Evolutionary conservation across 2,888 invertebrate genomes (phyloP).

Genomic region (Lumbricus terrestris): DNA sequence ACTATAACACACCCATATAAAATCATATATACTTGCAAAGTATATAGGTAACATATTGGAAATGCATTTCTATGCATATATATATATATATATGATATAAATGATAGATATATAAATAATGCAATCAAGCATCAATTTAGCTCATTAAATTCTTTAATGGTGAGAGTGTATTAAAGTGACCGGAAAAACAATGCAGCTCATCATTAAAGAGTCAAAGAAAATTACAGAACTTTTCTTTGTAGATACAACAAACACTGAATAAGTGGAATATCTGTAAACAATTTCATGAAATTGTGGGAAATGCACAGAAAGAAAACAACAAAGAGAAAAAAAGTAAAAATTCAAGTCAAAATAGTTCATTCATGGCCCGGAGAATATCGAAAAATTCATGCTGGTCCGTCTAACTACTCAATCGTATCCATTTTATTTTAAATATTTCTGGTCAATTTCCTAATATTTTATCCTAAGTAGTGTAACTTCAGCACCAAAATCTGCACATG

Average conservation of each 20-base stretch:
- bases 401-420: not conserved
- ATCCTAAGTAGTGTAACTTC: not conserved
- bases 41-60: not conserved
- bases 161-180: too few species aligned
- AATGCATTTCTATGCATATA: too few species aligned
- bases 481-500: not conserved
- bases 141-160: too few species aligned
- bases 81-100: too few species aligned
- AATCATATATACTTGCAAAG: not conserved
- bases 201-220: not conserved
- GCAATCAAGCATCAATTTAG: too few species aligned
- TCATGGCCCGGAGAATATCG: not conserved
- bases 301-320: not conserved
- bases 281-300: not conserved
- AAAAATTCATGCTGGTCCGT: not conserved
- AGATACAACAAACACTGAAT: not conserved
- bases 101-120: too few species aligned
- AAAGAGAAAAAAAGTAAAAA: not conserved
- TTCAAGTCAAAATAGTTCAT: not conserved
- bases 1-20: not conserved
- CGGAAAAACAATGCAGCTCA: too few species aligned
- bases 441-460: constrained; percentile 16
- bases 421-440: not conserved
- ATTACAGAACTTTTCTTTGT: not conserved
- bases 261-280: not conserved